phyloP scores from a whole-genome alignment of 1,140 invertebrate genomes.

The Drosophila takahashii region DNA sequence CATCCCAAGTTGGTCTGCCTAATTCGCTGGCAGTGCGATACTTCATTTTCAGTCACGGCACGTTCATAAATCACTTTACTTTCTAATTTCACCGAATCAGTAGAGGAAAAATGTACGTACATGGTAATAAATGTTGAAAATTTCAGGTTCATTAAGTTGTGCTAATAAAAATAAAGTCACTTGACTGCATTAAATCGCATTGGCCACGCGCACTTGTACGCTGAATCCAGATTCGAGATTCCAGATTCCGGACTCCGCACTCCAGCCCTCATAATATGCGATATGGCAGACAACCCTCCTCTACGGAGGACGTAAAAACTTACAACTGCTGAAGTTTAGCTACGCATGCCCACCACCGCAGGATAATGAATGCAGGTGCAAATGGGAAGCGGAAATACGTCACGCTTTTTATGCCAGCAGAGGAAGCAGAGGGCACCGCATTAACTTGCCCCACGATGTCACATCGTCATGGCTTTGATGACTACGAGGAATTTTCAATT shows the following conservation, averaged over 20 bases:
- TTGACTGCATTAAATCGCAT: slow-evolving; percentile 79
- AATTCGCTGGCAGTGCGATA: slow-evolving; percentile 1
- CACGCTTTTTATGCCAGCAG: slow-evolving; percentile 65
- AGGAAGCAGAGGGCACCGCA: slow-evolving; percentile 27
- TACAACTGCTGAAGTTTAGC: slow-evolving; percentile 70
- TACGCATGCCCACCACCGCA: slow-evolving; percentile 65
- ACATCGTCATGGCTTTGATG: slow-evolving; percentile 58
- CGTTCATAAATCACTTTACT: slow-evolving; percentile 76
- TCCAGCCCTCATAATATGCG: slow-evolving; percentile 3
- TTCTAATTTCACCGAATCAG: slow-evolving; percentile 67
- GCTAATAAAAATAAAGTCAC: slow-evolving; percentile 82
- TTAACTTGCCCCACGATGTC: slow-evolving; percentile 30
- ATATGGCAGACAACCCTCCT: slow-evolving; percentile 20
- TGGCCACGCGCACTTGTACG: slow-evolving; percentile 75
- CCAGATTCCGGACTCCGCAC: slow-evolving; percentile 14
- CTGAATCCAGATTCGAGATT: slow-evolving; percentile 12
- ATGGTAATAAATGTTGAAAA: slow-evolving; percentile 75
- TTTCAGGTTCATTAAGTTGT: slow-evolving; percentile 83
- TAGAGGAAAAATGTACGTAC: slow-evolving; percentile 9
- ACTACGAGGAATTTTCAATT: slow-evolving; percentile 80
- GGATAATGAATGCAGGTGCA: slow-evolving; percentile 81
- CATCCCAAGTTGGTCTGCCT: background rate
- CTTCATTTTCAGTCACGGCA: slow-evolving; percentile 56
- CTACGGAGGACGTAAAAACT: slow-evolving; percentile 56
- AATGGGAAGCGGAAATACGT: slow-evolving; percentile 79